phyloP scores from a whole-genome alignment of 2,797 vertebrate species.

The Gambelia wislizenii region DNA sequence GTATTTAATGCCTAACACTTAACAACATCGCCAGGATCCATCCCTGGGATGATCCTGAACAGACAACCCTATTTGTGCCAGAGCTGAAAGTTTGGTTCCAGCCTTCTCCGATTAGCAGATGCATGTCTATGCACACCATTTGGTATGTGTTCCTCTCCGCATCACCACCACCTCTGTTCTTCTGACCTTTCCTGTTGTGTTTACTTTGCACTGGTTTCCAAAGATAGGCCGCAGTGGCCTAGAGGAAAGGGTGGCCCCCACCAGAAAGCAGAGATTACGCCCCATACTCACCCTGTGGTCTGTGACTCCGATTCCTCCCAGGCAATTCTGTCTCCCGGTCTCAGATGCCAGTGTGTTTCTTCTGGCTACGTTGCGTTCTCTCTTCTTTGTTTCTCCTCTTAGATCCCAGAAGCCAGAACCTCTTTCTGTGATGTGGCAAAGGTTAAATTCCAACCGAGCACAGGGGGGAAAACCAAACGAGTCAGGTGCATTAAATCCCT shows the following conservation, averaged over 20 bases:
- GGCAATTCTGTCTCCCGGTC: no score
- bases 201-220: neutral
- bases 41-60: no score
- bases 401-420: neutral
- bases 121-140: neutral
- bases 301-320: no score
- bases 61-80: no score
- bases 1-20: no score
- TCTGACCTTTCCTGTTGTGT: neutral
- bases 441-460: conserved; percentile 70
- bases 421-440: conserved; percentile 49
- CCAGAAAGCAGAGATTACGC: no score
- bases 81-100: neutral
- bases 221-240: neutral
- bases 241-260: neutral
- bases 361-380: no score
- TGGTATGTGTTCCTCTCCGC: neutral
- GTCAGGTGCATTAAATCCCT: conserved; percentile 46
- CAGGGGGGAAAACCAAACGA: conserved; percentile 54
- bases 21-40: no score
- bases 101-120: neutral
- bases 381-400: neutral
- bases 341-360: no score
- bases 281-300: neutral
- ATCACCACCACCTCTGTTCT: no score